Evolutionary conservation across 2,113 vertebrate species (phyloP), one percentile per base, ranked within the genome.

Genomic region (Leuciscus idus): DNA sequence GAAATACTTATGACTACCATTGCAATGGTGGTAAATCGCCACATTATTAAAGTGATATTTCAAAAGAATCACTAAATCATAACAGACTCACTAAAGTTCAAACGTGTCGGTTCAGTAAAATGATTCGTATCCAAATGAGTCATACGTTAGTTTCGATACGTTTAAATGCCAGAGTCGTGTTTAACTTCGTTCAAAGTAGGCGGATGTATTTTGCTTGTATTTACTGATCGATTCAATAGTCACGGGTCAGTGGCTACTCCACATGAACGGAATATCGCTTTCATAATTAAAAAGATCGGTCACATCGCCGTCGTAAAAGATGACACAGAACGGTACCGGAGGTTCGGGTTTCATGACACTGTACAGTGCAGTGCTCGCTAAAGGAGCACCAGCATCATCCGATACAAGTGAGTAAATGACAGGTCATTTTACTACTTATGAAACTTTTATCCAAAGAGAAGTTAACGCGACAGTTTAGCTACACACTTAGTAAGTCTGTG

Each of bases 351-450:
- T 6, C 50, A 4, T 1, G 75, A 77, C 0, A 19, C 59, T 48
- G 13, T 81, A 81, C 61, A 81, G 79, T 66, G 4, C 39, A 1
- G 43, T 62, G 15, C 13, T 28, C 13, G 26, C 79, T 6, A 28
- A 2, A 15, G 79, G 79, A 66, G n/a, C 26, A 28, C 79, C 33
- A 48, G 4, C 4, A n/a, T 66, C 79, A 21, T 21, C 79, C 8
- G n/a, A 81, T 30, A 64, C 8, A 30, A 43, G 61, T 81, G 17
- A 81, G 79, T 81, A 30, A 19, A 81, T 64, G 19, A 11, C 30
- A 73, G 70, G 3, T 17, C 8, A 19, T 10, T 57, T 21, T 21
- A 43, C 2, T 23, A 23, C 17, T 19, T 43, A 19, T 73, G 6
- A 74, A n/a, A 74, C 13, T 55, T 77, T 50, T 15, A 28, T 13